These are phyloP conservation scores for Hycleus cichorii DNA, from an alignment of 1,140 invertebrate genomes.

Conservation along the genomic window DNA sequence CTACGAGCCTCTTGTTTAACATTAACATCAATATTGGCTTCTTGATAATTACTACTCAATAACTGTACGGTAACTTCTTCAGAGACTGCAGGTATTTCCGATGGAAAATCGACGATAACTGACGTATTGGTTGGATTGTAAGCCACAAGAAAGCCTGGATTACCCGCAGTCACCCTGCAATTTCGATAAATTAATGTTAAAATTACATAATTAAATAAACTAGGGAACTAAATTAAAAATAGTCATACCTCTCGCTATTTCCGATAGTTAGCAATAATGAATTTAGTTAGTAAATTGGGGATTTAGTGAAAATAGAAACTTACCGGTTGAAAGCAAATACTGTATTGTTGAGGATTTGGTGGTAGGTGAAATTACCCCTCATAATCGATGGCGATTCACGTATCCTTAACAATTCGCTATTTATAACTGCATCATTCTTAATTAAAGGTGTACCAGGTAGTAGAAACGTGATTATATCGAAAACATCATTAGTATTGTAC, in stretches of 20 bases:
- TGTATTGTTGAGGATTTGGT: conserved; percentile 43
- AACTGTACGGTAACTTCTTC: conserved; percentile 50
- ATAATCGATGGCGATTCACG: conserved; percentile 47
- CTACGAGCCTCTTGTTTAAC: conserved; percentile 31
- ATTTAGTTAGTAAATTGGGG: conserved; percentile 4
- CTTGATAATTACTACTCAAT: conserved; percentile 49
- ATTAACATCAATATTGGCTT: conserved; percentile 30
- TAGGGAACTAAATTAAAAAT: conserved; percentile 8
- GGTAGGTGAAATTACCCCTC: conserved; percentile 47
- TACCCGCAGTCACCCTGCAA: conserved; percentile 56
- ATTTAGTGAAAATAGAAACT: conserved; percentile 10
- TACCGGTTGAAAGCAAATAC: conserved; percentile 59
- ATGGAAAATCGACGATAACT: conserved; percentile 44
- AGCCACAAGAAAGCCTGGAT: conserved; percentile 59
- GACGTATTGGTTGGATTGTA: conserved; percentile 50
- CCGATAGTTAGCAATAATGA: conserved; percentile 8
- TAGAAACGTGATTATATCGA: conserved; percentile 60
- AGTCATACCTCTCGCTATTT: conserved; percentile 10
- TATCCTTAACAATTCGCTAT: conserved; percentile 41
- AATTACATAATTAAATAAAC: background rate
- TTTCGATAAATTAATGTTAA: conserved; percentile 19
- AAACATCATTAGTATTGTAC: conserved; percentile 36
- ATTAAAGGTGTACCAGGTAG: conserved; percentile 66
- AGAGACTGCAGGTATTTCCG: conserved; percentile 40
- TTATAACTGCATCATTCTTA: conserved; percentile 47